Percentiles rank a stretch among this genome's conserved stretches.
Evolutionary conservation across 1,140 invertebrate species (phyloP).

Genomic region (Teleogryllus occipitalis): DNA sequence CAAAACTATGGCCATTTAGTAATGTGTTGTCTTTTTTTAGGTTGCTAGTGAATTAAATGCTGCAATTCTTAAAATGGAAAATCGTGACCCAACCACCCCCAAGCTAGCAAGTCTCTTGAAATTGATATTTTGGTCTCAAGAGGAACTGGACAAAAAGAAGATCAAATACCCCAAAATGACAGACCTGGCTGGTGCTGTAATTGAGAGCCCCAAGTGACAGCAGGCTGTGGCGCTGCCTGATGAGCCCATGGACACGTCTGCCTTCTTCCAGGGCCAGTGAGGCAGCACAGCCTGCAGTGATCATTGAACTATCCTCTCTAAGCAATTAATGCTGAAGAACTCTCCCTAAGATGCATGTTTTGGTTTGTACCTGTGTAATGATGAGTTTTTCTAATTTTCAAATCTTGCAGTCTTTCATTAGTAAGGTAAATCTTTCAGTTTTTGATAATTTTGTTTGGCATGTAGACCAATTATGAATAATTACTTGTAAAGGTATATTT

Average conservation of each 20-base stretch:
- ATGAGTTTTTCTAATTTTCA: too few relatives aligned
- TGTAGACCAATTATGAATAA: too few relatives aligned
- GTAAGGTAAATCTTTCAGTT: too few relatives aligned
- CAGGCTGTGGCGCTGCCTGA: not conserved
- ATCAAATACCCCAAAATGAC: slow-evolving; percentile 90
- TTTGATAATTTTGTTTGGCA: too few relatives aligned
- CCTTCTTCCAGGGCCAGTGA: slow-evolving; percentile 15
- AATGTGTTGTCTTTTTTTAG: slow-evolving; percentile 38
- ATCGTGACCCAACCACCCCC: slow-evolving; percentile 78
- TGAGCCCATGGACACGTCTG: slow-evolving; percentile 14
- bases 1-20: too few relatives aligned
- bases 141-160: slow-evolving; percentile 89
- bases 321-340: too few relatives aligned
- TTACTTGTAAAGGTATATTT: too few relatives aligned
- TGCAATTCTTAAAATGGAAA: slow-evolving; percentile 86
- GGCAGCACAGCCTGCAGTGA: not conserved
- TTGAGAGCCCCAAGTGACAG: slow-evolving; percentile 62
- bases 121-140: slow-evolving; percentile 90
- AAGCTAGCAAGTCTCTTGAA: slow-evolving; percentile 86
- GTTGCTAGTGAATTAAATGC: slow-evolving; percentile 96
- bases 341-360: too few relatives aligned
- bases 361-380: too few relatives aligned
- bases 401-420: too few relatives aligned
- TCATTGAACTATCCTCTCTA: too few relatives aligned
- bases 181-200: slow-evolving; percentile 69